Evolutionary conservation across 2,888 invertebrate genomes (phyloP).

Genomic region (Sphinx pinastri): DNA sequence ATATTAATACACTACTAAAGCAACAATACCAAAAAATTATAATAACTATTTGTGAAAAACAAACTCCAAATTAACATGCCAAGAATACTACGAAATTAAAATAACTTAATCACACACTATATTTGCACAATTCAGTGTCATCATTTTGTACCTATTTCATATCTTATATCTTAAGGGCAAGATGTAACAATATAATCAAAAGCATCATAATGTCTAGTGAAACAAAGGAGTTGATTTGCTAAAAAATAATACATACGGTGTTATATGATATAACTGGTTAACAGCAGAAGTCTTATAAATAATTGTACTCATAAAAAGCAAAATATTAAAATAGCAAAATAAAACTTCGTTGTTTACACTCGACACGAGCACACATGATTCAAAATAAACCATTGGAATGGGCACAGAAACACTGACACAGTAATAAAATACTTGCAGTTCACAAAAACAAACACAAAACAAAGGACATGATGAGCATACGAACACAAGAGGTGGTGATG

Average conservation of each 20-base stretch:
- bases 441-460: slow-evolving; percentile 70
- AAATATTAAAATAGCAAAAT: slow-evolving; percentile 32
- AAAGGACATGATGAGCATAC: slow-evolving; percentile 59
- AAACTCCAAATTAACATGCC: slow-evolving; percentile 40
- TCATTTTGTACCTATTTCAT: slow-evolving; percentile 41
- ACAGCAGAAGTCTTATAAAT: slow-evolving; percentile 45
- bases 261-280: slow-evolving; percentile 44
- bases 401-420: slow-evolving; percentile 56
- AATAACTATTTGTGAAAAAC: slow-evolving; percentile 30
- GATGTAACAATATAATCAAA: slow-evolving; percentile 44
- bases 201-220: slow-evolving; percentile 36
- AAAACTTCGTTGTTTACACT: slow-evolving; percentile 28
- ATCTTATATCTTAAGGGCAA: slow-evolving; percentile 52
- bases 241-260: slow-evolving; percentile 45
- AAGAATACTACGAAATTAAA: slow-evolving; percentile 37
- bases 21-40: slow-evolving; percentile 25
- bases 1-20: slow-evolving; percentile 34
- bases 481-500: slow-evolving; percentile 57
- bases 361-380: slow-evolving; percentile 28
- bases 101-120: slow-evolving; percentile 29
- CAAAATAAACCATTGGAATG: slow-evolving; percentile 47
- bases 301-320: slow-evolving; percentile 51
- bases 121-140: slow-evolving; percentile 24
- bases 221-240: slow-evolving; percentile 26
- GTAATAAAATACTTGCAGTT: slow-evolving; percentile 50